Evolutionary conservation across 2,113 vertebrate species (phyloP).

Genomic region (Scopus umbretta): DNA sequence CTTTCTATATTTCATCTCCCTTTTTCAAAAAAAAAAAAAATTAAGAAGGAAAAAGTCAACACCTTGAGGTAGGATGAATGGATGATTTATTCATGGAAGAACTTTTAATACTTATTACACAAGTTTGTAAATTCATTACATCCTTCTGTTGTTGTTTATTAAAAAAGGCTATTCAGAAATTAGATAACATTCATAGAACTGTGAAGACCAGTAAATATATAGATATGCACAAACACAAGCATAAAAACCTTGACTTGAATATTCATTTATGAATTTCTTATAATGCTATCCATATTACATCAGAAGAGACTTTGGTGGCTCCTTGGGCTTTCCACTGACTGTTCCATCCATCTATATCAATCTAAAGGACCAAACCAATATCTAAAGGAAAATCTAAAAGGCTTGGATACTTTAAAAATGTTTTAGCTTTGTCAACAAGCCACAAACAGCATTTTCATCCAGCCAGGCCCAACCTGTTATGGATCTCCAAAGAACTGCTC

Average conservation of each 20-base stretch:
- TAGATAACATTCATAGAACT: neutral
- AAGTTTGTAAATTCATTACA: neutral
- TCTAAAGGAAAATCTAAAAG: neutral
- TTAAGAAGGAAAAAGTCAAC: neutral
- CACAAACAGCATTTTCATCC: slow-evolving; percentile 22
- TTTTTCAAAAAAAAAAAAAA: neutral
- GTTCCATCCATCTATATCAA: neutral
- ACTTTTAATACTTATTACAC: neutral
- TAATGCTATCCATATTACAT: neutral
- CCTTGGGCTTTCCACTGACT: neutral
- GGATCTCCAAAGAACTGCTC: slow-evolving; percentile 15
- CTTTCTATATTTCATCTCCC: neutral
- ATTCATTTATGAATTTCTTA: neutral
- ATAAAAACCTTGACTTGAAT: neutral
- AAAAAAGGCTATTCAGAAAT: neutral
- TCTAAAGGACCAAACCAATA: neutral
- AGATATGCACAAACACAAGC: neutral
- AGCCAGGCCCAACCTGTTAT: neutral
- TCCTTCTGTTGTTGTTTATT: neutral
- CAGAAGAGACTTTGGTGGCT: neutral
- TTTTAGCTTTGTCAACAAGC: slow-evolving; percentile 4
- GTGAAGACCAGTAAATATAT: neutral
- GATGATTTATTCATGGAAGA: neutral
- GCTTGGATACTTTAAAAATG: neutral
- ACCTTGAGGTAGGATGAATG: neutral